Evolutionary conservation across 2,113 vertebrate species (phyloP), one percentile per base, ranked within the genome.

Genomic region (Poicephalus meyeri): DNA sequence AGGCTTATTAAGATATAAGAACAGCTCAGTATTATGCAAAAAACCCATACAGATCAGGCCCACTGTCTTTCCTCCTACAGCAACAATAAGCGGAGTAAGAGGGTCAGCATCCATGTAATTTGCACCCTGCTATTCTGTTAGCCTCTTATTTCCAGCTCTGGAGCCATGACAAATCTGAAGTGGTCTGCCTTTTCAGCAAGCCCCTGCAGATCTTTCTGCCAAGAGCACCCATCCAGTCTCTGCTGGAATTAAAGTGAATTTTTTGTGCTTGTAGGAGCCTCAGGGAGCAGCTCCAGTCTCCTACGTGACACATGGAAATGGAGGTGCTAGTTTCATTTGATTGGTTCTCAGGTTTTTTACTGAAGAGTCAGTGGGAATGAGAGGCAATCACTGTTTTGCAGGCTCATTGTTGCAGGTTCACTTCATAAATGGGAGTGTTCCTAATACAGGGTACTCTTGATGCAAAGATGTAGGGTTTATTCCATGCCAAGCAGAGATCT

Each of bases 231-330:
- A 53, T 19, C 14, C 20, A 47, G 33, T 31, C 12, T 56, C 11
- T 58, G 25, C 18, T 37, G 16, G 21, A 70, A 66, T 13, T 1
- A n/a, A 65, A 8, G 11, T 63, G n/a, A 66, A 47, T 68, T 83
- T 37, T 31, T 50, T 42, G 16, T 44, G 15, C 16, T 65, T 65
- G 7, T 58, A 63, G 13, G 1, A 2, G 17, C 33, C 61, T 73
- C 1, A 0, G 39, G 25, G 13, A 77, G 29, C 25, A 79, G 18
- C 26, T 83, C 13, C 3, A 3, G 17, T 37, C 18, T 74, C 49
- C 7, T 28, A 18, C 0, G 1, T 24, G n/a, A 53, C 8, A 1
- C 15, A 64, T 7, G 11, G 60, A 86, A 86, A 86, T 2, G 2
- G 29, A 70, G 39, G 41, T 28, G 18, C 5, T 42, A 56, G 84